A percentile compares a stretch with the other conserved stretches of the same genome.
Conservation (phyloP, 2,113 vertebrate species). For the Erinaceus europaeus region DNA sequence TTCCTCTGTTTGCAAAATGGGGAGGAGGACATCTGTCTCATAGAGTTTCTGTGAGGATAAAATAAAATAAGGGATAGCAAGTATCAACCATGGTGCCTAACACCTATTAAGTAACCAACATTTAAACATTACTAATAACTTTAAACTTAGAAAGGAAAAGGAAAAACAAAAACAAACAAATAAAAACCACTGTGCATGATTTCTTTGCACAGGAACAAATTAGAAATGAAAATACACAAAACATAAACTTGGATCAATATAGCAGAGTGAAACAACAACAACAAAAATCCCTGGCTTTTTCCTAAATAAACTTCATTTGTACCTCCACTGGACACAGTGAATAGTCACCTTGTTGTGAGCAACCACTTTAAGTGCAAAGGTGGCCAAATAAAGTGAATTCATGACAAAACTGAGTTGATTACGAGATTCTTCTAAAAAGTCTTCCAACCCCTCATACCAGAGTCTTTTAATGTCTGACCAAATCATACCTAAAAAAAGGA, state of each 20-base stretch:
- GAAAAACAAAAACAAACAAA: no score
- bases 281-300: neutral
- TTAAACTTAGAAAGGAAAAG: conserved; percentile 20
- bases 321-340: neutral
- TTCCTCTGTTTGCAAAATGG: conserved; percentile 53
- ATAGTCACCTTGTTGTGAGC: conserved; percentile 94
- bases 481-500: conserved; percentile 91
- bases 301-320: conserved; percentile 10
- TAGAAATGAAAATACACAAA: conserved; percentile 48
- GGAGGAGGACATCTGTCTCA: conserved; percentile 37
- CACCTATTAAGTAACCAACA: conserved; percentile 4
- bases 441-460: conserved; percentile 97
- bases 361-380: conserved; percentile 97
- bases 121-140: neutral
- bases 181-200: neutral
- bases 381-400: conserved; percentile 98
- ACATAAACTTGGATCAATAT: neutral
- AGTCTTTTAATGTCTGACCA: conserved; percentile 98
- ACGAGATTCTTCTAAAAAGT: conserved; percentile 96
- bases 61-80: conserved; percentile 44
- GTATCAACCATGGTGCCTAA: neutral
- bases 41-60: conserved; percentile 42
- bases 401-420: conserved; percentile 99
- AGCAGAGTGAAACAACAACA: neutral
- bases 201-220: neutral